Evolutionary conservation across 2,888 invertebrate genomes (phyloP), one percentile per base, ranked within the genome.

Genomic region (Ochropacha duplaris): DNA sequence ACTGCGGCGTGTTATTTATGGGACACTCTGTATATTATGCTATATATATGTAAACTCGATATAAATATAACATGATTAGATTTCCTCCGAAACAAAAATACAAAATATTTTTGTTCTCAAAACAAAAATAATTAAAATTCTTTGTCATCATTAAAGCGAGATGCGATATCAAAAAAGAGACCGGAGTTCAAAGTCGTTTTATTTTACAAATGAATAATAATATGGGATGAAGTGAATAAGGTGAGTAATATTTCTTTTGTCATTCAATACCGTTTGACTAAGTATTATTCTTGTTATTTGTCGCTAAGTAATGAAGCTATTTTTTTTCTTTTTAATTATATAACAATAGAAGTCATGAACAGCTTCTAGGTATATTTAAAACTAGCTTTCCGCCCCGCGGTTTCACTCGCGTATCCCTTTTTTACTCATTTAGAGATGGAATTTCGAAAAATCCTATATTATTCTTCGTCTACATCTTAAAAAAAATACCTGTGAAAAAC

Each of bases 71-170:
- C 49, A 49, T 50, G 1, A 14, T 24, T 24, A 2, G 22, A 26
- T 51, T n/a, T 28, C 16, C 28, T 16, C 28, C 5, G 8, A 19
- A 44, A 16, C n/a, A 36, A 44, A 44, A 44, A 44, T 44, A 44
- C 19, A 16, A 11, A 16, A 16, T 24, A 26, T 28, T 24, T 50
- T 49, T 22, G 24, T 60, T 60, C 52, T 57, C 49, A 51, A 26
- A 58, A 22, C 50, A 54, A 61, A 63, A 62, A 69, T 68, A 66
- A 72, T 76, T 72, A 69, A 57, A 71, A 68, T 71, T 66, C 56
- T 62, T 66, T 61, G 64, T 56, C 56, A 58, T 72, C 72, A 76
- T 77, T 75, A 73, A 74, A 73, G 72, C 61, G 64, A 60, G 64
- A 66, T 49, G 61, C 34, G 52, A 65, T 66, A 74, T 75, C 77